These are phyloP conservation scores for Smithornis capensis DNA, from an alignment of 2,113 vertebrate genomes.

Conservation along the genomic window DNA sequence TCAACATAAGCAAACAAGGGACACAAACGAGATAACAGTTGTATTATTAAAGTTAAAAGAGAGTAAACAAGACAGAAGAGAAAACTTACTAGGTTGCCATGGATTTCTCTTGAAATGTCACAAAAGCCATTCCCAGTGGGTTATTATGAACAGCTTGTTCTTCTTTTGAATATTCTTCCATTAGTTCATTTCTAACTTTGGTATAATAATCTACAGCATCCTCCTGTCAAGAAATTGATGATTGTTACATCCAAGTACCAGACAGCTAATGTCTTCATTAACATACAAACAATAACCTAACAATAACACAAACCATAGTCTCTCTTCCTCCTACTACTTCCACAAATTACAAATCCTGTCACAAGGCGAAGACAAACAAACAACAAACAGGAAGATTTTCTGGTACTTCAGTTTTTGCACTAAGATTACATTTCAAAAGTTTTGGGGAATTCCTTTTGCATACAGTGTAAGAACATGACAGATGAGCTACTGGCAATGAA, in stretches of 20 bases:
- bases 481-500: background rate
- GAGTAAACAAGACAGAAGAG: background rate
- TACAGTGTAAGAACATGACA: background rate
- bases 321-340: background rate
- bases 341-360: background rate
- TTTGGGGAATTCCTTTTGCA: background rate
- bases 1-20: background rate
- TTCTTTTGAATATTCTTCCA: slow-evolving; percentile 73
- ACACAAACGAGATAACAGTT: background rate
- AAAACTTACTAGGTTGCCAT: slow-evolving; percentile 88
- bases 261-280: background rate
- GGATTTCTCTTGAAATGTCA: slow-evolving; percentile 87
- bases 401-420: background rate
- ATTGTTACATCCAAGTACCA: background rate
- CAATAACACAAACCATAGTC: background rate
- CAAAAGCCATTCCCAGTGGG: slow-evolving; percentile 90
- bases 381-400: background rate
- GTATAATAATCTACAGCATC: slow-evolving; percentile 90
- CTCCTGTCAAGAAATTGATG: slow-evolving; percentile 73
- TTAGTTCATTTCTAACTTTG: slow-evolving; percentile 70
- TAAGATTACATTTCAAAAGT: background rate
- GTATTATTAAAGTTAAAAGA: background rate
- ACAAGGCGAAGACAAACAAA: background rate
- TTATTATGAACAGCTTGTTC: slow-evolving; percentile 61
- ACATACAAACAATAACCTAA: too few relatives aligned